Evolutionary conservation across 53 echinoderm and acorn worm genomes (phyloP).

Genomic region (Apostichopus leukothele): DNA sequence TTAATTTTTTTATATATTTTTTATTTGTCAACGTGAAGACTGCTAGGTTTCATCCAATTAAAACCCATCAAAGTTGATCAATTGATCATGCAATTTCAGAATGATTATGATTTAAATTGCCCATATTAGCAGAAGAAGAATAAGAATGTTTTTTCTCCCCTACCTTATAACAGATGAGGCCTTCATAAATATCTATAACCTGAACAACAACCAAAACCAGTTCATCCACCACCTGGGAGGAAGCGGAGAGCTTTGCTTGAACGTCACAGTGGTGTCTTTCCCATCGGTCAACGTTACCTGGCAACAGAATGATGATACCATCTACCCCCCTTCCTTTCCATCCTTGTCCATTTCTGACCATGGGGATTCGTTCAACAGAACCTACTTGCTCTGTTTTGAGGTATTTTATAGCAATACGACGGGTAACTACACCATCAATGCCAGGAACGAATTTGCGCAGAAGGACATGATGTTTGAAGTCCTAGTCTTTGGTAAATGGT

Average conservation of each 20-base stretch:
- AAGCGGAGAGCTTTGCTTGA: not conserved
- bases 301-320: not conserved
- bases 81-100: too few species aligned
- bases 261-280: not conserved
- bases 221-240: not conserved
- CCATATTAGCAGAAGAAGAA: too few species aligned
- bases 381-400: slow-evolving; percentile 8
- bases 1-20: too few species aligned
- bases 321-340: not conserved
- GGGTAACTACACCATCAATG: not conserved
- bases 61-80: too few species aligned
- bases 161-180: not conserved
- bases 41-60: too few species aligned
- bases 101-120: too few species aligned
- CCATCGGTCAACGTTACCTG: slow-evolving; percentile 5
- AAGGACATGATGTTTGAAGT: not conserved
- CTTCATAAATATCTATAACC: slow-evolving; percentile 25
- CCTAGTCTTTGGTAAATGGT: not conserved
- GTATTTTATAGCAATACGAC: not conserved
- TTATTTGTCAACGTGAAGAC: too few species aligned
- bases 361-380: not conserved
- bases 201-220: slow-evolving; percentile 10
- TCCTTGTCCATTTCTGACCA: not conserved
- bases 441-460: not conserved
- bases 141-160: too few species aligned